Evolutionary conservation across 2,888 invertebrate genomes (phyloP), one percentile per base, ranked within the genome.

Genomic region (Ophioninae sp.): DNA sequence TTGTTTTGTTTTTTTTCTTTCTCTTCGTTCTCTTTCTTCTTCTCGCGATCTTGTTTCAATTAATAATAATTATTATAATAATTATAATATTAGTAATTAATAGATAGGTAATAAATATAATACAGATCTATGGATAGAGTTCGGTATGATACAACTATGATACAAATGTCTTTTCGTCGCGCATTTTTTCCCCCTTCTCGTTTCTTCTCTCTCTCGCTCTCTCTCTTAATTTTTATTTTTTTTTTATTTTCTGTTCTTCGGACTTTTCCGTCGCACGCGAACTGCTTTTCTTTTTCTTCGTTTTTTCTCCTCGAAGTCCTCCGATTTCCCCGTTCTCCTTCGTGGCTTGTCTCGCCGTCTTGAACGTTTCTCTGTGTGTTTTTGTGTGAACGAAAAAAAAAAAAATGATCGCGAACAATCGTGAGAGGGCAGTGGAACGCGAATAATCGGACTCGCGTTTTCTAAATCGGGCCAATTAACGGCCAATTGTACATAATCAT

Each of bases 71-170:
- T 77, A 64, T 88, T 88, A 89, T 89, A 88, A 88, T 88, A 77
- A 81, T 81, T 79, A 78, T 77, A 82, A 74, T 82, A 79, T 76
- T 75, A 83, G 67, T 82, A 82, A 80, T 83, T 83, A 82, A 85
- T 86, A 86, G 82, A 82, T 86, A 84, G 82, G 83, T 87, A 90
- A 90, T 90, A 90, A 91, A 90, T 92, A 92, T 92, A 91, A 92
- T 92, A 93, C 92, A 93, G 88, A 90, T 91, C 91, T 93, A 91
- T 92, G 89, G 90, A 91, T 92, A 91, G 87, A 87, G 89, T 90
- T 92, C 90, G 89, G 87, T 93, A 93, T 92, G 89, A 88, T 92
- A 93, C 92, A 92, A 88, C 89, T 93, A 93, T 93, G 87, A 91
- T 93, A 93, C 93, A 93, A 91, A 72, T 86, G 83, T 88, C 87